Base-by-base conservation (phyloP, 2,888 invertebrate species). In the Melolontha melolontha region DNA sequence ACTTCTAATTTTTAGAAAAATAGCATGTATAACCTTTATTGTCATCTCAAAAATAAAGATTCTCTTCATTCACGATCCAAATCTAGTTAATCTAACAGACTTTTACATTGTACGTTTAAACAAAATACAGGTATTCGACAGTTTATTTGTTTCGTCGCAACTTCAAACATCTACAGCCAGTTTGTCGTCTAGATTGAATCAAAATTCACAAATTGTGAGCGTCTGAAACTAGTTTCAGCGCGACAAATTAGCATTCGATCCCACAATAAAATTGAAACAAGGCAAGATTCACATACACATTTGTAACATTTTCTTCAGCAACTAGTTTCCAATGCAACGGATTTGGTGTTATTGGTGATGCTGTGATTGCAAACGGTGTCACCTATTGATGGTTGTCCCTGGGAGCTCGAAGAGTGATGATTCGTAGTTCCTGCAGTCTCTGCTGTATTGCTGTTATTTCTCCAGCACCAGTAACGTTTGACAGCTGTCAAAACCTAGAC, bases 311-410 rank as follows among this genome's bases (percentile, higher is more conserved):
- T 39, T 52, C 68, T 47, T 74, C 80, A 87, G 77, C 87, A 87
- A 74, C 86, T 86, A 49, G 87, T 87, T 74, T 87, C 87, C 73
- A 87, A 78, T 29, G 87, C 87, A 50, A 79, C 74, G 12, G 79
- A 75, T 72, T 80, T 86, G 34, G 86, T 85, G 76, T 86, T 85
- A 72, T 90, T 90, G 89, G 76, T 90, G 89, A 84, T 90, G 89
- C 79, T 90, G 78, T 88, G 90, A 83, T 90, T 89, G 76, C 90
- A 90, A 71, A 91, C 87, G 73, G 91, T 91, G 82, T 92, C 92
- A 71, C 91, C 92, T 85, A 93, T 89, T 41, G 94, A 94, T 65
- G 93, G 93, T 82, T 92, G 85, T 69, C 92, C 93, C 84, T 94
- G 92, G 69, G 93, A 93, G 74, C 90, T 91, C 66, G 89, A 88